A percentile compares a stretch with the other conserved stretches of the same genome.
Conservation (phyloP, 2,888 invertebrate species). For the Phragmatobia fuliginosa region DNA sequence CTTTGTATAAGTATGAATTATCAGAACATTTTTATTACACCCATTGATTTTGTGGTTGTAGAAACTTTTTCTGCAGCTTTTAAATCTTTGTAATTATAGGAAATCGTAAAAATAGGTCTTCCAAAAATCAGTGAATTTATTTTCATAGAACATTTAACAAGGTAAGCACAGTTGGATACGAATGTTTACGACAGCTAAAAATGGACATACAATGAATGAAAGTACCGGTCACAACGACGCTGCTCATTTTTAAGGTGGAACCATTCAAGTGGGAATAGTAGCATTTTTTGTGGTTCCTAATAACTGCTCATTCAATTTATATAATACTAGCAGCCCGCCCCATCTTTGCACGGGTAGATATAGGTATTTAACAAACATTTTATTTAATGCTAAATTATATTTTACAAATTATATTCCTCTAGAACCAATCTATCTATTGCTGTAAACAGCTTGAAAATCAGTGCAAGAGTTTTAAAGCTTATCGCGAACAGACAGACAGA, state of each 20-base stretch:
- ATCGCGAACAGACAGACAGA: too few species aligned
- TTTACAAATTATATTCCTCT: too few species aligned
- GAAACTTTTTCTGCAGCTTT: not conserved
- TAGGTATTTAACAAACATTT: too few species aligned
- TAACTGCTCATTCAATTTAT: not conserved
- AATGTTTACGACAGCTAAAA: slow-evolving; percentile 41
- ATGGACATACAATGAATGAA: slow-evolving; percentile 30
- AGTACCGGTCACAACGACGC: not conserved
- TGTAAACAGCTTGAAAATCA: too few species aligned
- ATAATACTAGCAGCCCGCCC: too few species aligned
- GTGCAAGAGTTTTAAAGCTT: too few species aligned
- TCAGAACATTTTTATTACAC: too few species aligned
- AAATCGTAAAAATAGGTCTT: not conserved
- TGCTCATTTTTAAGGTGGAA: slow-evolving; percentile 5
- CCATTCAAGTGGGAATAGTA: slow-evolving; percentile 26
- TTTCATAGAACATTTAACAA: slow-evolving; percentile 24
- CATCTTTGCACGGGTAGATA: too few species aligned
- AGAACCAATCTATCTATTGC: too few species aligned
- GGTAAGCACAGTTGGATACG: slow-evolving; percentile 22
- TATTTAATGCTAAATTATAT: too few species aligned
- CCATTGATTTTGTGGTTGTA: not conserved
- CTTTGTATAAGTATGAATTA: too few species aligned
- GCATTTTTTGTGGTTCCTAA: slow-evolving; percentile 10
- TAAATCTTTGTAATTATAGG: not conserved
- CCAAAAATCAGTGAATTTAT: slow-evolving; percentile 21